phyloP scores from a whole-genome alignment of 2,797 vertebrate species.

The Ptychadena robeensis region DNA sequence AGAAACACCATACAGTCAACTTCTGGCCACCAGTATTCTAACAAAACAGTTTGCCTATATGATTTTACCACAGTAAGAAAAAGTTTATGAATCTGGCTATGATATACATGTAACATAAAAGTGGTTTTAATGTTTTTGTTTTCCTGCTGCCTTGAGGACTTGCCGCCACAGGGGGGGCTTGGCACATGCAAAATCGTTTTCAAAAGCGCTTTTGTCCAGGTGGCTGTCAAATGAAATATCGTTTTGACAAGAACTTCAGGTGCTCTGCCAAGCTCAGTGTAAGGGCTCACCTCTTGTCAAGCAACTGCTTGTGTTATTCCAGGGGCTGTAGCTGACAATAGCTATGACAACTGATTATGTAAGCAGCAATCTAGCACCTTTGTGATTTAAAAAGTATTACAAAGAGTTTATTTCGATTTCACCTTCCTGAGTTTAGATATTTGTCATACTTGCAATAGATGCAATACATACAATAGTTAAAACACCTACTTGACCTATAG shows the following conservation, averaged over 20 bases:
- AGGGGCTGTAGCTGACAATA: constrained; percentile 32
- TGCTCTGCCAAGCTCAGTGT: constrained; percentile 47
- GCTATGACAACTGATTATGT: constrained; percentile 14
- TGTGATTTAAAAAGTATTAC: neutral
- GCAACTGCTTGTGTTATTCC: constrained; percentile 26
- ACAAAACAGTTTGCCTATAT: constrained; percentile 63
- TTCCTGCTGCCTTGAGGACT: constrained; percentile 42
- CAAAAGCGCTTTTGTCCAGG: constrained; percentile 60
- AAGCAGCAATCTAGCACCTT: constrained; percentile 8
- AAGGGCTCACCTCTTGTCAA: constrained; percentile 28
- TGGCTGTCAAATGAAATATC: constrained; percentile 53
- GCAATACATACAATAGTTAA: neutral
- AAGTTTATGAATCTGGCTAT: constrained; percentile 9
- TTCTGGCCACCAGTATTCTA: constrained; percentile 45
- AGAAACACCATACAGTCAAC: neutral
- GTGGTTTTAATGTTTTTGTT: neutral
- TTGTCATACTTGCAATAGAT: neutral
- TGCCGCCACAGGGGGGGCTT: constrained; percentile 35
- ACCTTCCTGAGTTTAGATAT: neutral
- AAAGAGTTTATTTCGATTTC: neutral
- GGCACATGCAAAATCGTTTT: constrained; percentile 56
- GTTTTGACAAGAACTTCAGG: constrained; percentile 56
- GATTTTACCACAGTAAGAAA: constrained; percentile 58
- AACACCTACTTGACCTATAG: too few species aligned
- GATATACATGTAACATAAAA: constrained; percentile 22